Percentiles rank a stretch among this genome's conserved stretches.
These are phyloP conservation scores for Spongia lamella DNA, from an alignment of 37 sponge, comb jelly and placozoan species.

Conservation along the genomic window DNA sequence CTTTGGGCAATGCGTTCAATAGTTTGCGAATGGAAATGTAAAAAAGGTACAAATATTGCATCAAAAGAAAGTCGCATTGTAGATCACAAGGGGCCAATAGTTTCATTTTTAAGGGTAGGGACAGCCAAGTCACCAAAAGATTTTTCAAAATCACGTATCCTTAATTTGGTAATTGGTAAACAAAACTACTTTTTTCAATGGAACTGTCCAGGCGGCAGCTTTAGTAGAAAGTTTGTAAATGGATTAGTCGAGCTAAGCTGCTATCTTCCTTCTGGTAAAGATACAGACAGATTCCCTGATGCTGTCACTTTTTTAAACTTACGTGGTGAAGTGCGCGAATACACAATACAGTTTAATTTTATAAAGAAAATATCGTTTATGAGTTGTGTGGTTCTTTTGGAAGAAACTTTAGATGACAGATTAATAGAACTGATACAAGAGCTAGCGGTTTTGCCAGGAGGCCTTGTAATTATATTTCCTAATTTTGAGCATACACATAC, in stretches of 20 bases:
- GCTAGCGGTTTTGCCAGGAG: constrained; percentile 7
- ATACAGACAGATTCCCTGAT: constrained; percentile 10
- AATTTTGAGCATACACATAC: too few species aligned
- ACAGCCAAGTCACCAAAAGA: not conserved
- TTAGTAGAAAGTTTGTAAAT: not conserved
- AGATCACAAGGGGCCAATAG: constrained; percentile 15
- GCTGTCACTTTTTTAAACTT: constrained; percentile 30
- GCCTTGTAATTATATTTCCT: not conserved
- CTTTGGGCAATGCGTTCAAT: constrained; percentile 36
- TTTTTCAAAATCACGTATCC: constrained; percentile 34
- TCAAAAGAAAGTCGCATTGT: constrained; percentile 14
- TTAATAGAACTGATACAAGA: not conserved
- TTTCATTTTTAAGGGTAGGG: constrained; percentile 38
- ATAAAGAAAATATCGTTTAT: constrained; percentile 15
- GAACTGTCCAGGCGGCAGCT: constrained; percentile 28
- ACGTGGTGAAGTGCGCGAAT: constrained; percentile 23
- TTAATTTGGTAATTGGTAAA: constrained; percentile 20
- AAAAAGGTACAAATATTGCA: too few species aligned
- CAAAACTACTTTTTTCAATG: constrained; percentile 31
- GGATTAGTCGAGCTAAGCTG: constrained; percentile 36
- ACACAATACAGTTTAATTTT: constrained; percentile 19
- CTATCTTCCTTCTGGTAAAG: constrained; percentile 21
- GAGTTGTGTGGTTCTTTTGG: constrained; percentile 1
- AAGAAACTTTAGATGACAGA: constrained; percentile 1
- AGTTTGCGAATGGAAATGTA: constrained; percentile 34